Conservation (phyloP, 2,888 invertebrate species). For the Falcaria lacertinaria region DNA sequence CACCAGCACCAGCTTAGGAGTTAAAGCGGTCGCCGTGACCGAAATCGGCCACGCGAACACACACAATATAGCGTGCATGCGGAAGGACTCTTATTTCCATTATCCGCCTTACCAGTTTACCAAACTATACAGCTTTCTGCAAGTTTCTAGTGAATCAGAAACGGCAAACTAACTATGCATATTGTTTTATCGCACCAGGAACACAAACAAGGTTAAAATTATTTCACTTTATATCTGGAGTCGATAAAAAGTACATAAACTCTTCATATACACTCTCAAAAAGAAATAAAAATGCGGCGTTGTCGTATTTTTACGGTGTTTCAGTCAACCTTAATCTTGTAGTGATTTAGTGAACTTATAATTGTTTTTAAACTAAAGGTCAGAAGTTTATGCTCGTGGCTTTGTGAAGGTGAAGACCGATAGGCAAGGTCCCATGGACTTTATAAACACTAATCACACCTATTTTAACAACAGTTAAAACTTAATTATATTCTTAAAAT, state of each 20-base stretch:
- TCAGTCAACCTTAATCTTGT: constrained; percentile 41
- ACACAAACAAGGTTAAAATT: constrained; percentile 1
- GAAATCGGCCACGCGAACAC: no score
- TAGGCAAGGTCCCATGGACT: constrained; percentile 33
- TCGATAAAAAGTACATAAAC: constrained; percentile 12
- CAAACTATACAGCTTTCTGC: background rate
- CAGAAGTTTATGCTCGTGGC: constrained; percentile 39
- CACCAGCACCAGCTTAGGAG: no score
- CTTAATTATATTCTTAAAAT: background rate
- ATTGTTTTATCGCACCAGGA: background rate
- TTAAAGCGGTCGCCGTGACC: no score
- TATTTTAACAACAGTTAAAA: background rate
- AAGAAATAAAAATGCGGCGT: constrained; percentile 21
- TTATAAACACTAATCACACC: background rate
- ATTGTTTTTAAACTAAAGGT: constrained; percentile 53
- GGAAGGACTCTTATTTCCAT: constrained; percentile 39
- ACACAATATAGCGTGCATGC: constrained; percentile 48
- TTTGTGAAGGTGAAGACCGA: constrained; percentile 54
- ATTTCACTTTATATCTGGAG: constrained; percentile 1
- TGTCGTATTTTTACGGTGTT: constrained; percentile 34
- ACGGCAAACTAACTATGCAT: background rate
- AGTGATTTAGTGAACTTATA: constrained; percentile 45
- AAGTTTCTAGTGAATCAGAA: background rate
- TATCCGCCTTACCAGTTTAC: no score
- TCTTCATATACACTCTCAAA: constrained; percentile 2